Base-by-base conservation (phyloP, 1,140 invertebrate species). In the Lithobius niger region DNA sequence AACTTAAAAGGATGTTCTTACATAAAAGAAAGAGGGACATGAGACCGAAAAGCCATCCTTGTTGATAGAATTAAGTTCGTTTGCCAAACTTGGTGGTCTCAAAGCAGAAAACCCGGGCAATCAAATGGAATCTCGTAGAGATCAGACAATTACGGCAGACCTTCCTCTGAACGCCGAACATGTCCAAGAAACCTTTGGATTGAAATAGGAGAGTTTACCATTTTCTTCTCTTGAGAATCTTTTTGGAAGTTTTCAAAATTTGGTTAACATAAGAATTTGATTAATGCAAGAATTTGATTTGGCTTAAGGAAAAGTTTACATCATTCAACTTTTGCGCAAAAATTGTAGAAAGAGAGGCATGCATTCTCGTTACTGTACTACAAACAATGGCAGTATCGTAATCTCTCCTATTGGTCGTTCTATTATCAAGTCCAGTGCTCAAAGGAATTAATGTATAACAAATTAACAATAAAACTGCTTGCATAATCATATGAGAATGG, bases 81-180 rank as follows among this genome's bases (percentile, higher is more conserved):
- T n/a, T n/a, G n/a, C n/a, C n/a, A 36, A 36, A n/a, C n/a, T 36
- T n/a, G n/a, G 31, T 36, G 31, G 31, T n/a, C 10, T 36, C 10
- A 36, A 36, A 36, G n/a, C 31, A 36, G 31, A 36, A 36, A 36
- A 10, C n/a, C 31, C 31, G 10, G 31, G 31, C 31, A 36, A 36
- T 10, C n/a, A 10, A 36, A 36, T 36, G n/a, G 22, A 47, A 47
- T 47, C 44, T 47, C 44, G 15, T 21, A 47, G 44, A 47, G 44
- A 47, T 47, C 19, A 47, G 22, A 47, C 19, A 10, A 22, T 22
- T 10, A 21, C 44, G 22, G 10, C 44, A 47, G 22, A 47, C 13
- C 19, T 47, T 47, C 44, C 44, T 47, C 44, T 47, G 44, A 47
- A 47, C 44, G 10, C 44, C 22, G 44, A 47, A 15, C 44, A 47